Evolutionary conservation across 2,113 vertebrate species (phyloP).

Genomic region (Ceratotherium simum): DNA sequence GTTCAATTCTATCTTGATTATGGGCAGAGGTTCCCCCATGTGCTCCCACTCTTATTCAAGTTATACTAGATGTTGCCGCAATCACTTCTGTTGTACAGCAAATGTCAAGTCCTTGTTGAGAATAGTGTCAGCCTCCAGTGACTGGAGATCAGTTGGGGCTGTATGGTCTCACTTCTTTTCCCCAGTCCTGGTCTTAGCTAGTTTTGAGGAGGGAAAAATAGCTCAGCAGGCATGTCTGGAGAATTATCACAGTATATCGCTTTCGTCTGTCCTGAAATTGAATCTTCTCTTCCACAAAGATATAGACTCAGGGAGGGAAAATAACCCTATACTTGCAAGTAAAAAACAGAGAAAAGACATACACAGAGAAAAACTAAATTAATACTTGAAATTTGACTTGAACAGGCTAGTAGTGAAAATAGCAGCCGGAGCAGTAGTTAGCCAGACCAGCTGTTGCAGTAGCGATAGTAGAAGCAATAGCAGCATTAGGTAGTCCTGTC

Average conservation of each 20-base stretch:
- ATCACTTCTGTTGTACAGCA: neutral
- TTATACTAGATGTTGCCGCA: neutral
- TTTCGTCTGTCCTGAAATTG: neutral
- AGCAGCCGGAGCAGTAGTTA: neutral
- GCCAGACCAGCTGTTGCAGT: neutral
- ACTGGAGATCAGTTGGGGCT: neutral
- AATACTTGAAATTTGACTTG: neutral
- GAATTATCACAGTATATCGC: neutral
- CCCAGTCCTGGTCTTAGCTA: neutral
- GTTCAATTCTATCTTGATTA: neutral
- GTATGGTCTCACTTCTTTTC: neutral
- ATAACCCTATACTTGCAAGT: neutral
- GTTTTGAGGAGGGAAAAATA: neutral
- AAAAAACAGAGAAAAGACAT: neutral
- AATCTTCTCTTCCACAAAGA: neutral
- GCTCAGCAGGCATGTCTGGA: neutral
- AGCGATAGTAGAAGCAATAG: neutral
- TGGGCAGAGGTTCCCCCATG: accelerated
- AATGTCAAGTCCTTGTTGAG: neutral
- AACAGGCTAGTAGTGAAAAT: neutral
- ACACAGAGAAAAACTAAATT: neutral
- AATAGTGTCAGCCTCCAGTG: neutral
- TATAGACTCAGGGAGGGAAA: neutral
- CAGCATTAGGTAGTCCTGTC: neutral
- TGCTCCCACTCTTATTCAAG: neutral